Conservation (phyloP, 1,140 invertebrate species). For the Eciton burchellii region DNA sequence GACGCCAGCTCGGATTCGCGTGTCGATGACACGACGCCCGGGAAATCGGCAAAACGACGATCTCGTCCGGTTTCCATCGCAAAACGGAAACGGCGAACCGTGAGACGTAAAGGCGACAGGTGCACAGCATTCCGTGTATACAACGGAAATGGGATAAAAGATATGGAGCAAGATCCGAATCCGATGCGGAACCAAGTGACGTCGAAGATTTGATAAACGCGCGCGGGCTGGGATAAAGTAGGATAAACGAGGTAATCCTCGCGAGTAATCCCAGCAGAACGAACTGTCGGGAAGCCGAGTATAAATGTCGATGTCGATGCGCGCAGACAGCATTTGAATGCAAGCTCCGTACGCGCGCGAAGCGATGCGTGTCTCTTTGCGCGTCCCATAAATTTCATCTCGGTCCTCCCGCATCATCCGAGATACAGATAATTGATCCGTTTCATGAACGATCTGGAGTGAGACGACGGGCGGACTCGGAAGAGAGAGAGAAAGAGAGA, state of each 20-base stretch:
- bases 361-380: not conserved
- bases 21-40: not conserved
- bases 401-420: not conserved
- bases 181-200: not conserved
- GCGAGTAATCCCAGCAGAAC: no score
- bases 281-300: no score
- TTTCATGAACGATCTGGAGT: constrained; percentile 28
- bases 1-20: not conserved
- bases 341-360: not conserved
- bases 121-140: not conserved
- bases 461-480: no score
- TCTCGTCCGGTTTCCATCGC: not conserved
- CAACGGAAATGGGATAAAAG: constrained; percentile 10
- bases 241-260: not conserved
- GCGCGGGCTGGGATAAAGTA: no score
- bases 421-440: constrained; percentile 45
- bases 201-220: constrained; percentile 1
- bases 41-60: not conserved
- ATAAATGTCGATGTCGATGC: not conserved
- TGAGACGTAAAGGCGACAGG: not conserved
- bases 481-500: no score
- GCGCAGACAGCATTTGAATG: not conserved
- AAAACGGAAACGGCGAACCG: not conserved
- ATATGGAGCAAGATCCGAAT: not conserved
- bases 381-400: not conserved